Conservation (phyloP, 1,140 invertebrate genomes). For the Colletes gigas region DNA sequence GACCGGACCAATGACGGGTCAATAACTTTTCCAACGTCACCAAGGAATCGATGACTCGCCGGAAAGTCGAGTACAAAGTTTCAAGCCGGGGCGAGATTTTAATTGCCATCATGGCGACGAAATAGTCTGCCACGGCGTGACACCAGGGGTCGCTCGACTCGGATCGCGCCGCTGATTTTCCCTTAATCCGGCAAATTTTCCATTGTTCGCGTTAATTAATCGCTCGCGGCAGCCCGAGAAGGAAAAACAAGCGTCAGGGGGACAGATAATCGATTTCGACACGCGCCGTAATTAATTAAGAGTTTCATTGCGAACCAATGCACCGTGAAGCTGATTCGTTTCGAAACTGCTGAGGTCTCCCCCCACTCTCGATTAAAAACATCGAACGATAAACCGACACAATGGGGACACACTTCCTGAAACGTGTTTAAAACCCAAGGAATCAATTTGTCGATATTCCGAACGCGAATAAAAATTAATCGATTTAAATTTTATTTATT, state of each 20-base stretch:
- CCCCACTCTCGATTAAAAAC: not conserved
- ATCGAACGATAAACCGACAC: too few relatives aligned
- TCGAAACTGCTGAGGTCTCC: not conserved
- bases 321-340: not conserved
- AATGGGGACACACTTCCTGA: too few relatives aligned
- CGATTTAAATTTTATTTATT: too few relatives aligned
- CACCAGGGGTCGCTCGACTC: not conserved
- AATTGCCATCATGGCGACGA: too few relatives aligned
- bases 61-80: too few relatives aligned
- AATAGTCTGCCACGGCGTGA: not conserved
- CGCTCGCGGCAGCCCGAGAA: not conserved
- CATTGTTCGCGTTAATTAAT: not conserved
- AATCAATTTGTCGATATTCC: too few relatives aligned
- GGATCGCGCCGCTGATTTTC: not conserved
- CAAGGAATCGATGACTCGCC: too few relatives aligned
- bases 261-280: conserved; percentile 9
- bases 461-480: too few relatives aligned
- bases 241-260: not conserved
- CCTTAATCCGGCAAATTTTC: not conserved
- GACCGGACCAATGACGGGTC: too few relatives aligned
- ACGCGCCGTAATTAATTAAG: not conserved
- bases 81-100: too few relatives aligned
- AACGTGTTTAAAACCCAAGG: too few relatives aligned
- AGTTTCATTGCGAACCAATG: not conserved
- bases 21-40: too few relatives aligned